Base-by-base conservation (phyloP, 2,113 vertebrate genomes). In the Eira barbara region DNA sequence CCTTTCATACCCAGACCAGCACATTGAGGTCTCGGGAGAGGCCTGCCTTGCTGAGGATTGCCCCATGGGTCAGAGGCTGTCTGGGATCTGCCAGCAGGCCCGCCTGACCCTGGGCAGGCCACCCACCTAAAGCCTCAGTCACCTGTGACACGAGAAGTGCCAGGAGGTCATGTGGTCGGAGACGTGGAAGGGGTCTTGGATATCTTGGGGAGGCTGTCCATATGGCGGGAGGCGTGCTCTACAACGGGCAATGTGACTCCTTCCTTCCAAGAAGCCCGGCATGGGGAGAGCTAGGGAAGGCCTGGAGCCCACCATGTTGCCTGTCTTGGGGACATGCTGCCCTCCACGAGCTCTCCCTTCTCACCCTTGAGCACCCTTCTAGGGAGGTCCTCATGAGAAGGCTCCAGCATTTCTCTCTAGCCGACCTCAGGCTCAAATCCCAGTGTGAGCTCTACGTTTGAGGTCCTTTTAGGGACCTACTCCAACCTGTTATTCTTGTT, bases 191-290 rank as follows among this genome's bases (percentile, higher is more conserved):
- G 3, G 23, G 74, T 36, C 67, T 57, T 20, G 10, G 36, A 34
- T 36, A 42, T 0, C 31, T 25, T 12, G 82, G 74, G 20, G 59
- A 36, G 6, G n/a, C 55, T 36, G 21, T 73, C 45, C 57, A 36
- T 36, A 3, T 9, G 7, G 73, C 1, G 34, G 36, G 20, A 15
- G 1, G 7, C 6, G 7, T 12, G 63, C 55, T 23, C 2, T 34
- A 3, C 1, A 3, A 57, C 7, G 10, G 71, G 47, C 34, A 4
- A n/a, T 1, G 1, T 17, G 90, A n/a, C 23, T 57, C 49, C 23
- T 49, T 59, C 7, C 4, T 36, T 9, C 80, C 36, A 7, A 85
- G 89, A 49, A 67, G 25, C 47, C n/a, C 45, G 29, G 52, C 14
- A 13, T 57, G 29, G 42, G 34, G 29, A 29, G 11, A 21, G 0